These are phyloP conservation scores for Papilio protenor DNA, from an alignment of 2,888 invertebrate genomes.

Conservation along the genomic window DNA sequence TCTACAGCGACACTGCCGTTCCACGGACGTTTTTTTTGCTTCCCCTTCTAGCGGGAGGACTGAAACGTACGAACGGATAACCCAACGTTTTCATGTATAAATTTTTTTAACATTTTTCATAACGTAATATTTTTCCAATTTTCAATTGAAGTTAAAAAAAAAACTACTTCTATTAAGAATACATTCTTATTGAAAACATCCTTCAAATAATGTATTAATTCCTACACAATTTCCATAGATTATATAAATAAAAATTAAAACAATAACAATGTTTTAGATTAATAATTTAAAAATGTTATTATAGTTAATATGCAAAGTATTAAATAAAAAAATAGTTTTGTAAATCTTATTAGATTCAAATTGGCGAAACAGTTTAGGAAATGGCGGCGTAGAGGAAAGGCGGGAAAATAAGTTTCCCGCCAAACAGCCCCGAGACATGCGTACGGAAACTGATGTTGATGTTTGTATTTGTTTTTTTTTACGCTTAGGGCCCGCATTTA, in stretches of 20 bases:
- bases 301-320: not conserved
- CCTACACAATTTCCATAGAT: not conserved
- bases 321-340: not conserved
- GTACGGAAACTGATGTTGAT: conserved; percentile 76
- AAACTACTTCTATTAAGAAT: conserved; percentile 4
- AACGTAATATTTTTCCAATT: conserved; percentile 1
- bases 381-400: conserved; percentile 71
- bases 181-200: conserved; percentile 6
- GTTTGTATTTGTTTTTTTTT: conserved; percentile 59
- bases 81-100: conserved; percentile 48
- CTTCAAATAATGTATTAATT: not conserved
- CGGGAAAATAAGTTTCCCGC: conserved; percentile 83
- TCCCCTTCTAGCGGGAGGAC: conserved; percentile 73
- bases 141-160: not conserved
- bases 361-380: conserved; percentile 63
- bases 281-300: not conserved
- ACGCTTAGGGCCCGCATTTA: conserved; percentile 41
- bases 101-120: conserved; percentile 34
- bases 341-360: conserved; percentile 68
- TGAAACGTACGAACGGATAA: conserved; percentile 60
- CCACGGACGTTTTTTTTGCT: conserved; percentile 70
- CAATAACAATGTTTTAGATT: not conserved
- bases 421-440: conserved; percentile 72
- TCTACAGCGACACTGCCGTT: conserved; percentile 72
- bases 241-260: not conserved